Base-by-base conservation (phyloP, 23 tunicate genomes). In the Styela clava region DNA sequence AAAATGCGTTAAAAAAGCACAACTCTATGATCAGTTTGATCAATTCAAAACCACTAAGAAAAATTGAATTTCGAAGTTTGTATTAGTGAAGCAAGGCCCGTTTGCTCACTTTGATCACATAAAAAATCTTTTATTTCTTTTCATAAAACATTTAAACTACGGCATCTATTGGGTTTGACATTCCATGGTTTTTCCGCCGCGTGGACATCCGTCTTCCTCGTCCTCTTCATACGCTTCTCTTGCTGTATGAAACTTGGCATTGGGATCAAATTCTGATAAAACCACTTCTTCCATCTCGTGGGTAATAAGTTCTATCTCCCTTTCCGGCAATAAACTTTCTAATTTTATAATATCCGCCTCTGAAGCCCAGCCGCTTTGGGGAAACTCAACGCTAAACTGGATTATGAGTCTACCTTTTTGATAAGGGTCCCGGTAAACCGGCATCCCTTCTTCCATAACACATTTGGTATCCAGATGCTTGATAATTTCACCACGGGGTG, bases 371-470 rank as follows among this genome's bases (percentile, higher is more conserved):
- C 79, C 61, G 61, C 80, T 84, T 26, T 70, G 62, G 7, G 99
- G 99, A 33, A 90, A 95, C 22, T 56, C 74, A 64, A 95, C 88
- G 5, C 52, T 68, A 37, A 95, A 95, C 31, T 90, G 96, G 29
- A 95, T 83, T 33, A 90, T 65, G 3, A 95, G 81, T n/a, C 86
- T 82, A 0, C 99, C 99, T 51, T 95, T 95, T 61, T 87, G 85
- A 82, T 88, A 95, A 21, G 99, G 99, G 69, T 95, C 89, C 3
- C 93, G 86, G 44, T 90, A 82, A 0, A 90, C 44, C n/a, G 99
- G 99, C 99, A 95, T 95, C 56, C 99, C 99, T 74, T 95, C 99
- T 12, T 78, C 89, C 80, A 83, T 24, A 7, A 92, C 92, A 64
- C 91, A 92, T 69, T 92, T 92, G 36, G 83, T 44, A 32, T 83